Percentiles rank a stretch among this genome's conserved stretches.
These are phyloP conservation scores for Orius insidiosus DNA, from an alignment of 1,140 invertebrate genomes.

Conservation along the genomic window DNA sequence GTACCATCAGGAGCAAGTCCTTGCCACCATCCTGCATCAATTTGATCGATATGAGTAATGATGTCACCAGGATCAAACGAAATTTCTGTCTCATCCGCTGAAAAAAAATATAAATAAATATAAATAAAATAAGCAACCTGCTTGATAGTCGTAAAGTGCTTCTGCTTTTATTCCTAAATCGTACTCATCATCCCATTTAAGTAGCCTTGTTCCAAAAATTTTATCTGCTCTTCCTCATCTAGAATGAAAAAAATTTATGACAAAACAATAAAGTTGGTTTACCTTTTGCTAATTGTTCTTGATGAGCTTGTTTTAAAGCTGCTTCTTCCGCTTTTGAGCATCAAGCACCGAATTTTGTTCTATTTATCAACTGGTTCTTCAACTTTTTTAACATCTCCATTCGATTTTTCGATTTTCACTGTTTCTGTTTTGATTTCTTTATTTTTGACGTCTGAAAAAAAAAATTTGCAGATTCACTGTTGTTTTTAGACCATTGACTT, in stretches of 20 bases:
- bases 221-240: neutral
- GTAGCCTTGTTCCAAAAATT: neutral
- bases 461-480: neutral
- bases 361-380: neutral
- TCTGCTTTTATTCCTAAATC: conserved; percentile 52
- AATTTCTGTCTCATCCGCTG: conserved; percentile 89
- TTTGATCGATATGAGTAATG: conserved; percentile 85
- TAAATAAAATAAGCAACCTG: conserved; percentile 41
- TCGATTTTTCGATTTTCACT: neutral
- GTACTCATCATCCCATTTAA: conserved; percentile 21
- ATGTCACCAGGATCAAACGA: conserved; percentile 92
- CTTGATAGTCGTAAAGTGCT: conserved; percentile 95
- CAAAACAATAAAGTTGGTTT: neutral
- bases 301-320: neutral
- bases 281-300: neutral
- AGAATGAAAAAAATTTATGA: neutral
- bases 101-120: too few relatives aligned
- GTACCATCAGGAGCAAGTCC: conserved; percentile 72
- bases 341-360: neutral
- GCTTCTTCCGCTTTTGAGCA: neutral
- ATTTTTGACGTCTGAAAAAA: too few relatives aligned
- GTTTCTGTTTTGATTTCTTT: neutral
- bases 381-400: neutral
- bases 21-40: conserved; percentile 96
- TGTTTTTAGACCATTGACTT: too few relatives aligned